These are phyloP conservation scores for Cancer borealis DNA, from an alignment of 2,888 invertebrate species.

Conservation along the genomic window DNA sequence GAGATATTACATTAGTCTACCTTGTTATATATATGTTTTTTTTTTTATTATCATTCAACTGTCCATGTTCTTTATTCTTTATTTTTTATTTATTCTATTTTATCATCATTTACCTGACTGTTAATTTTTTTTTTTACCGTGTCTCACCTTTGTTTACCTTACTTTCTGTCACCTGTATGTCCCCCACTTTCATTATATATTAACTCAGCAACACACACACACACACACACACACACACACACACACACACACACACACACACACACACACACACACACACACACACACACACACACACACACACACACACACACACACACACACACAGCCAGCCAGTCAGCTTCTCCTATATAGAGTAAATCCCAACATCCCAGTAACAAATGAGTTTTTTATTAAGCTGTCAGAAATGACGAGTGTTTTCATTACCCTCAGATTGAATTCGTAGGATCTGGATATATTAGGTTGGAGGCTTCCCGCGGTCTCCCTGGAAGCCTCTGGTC, in stretches of 20 bases:
- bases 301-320: background rate
- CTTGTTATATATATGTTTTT: too few species aligned
- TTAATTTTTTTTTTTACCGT: too few species aligned
- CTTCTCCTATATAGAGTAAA: conserved; percentile 47
- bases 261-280: background rate
- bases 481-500: conserved; percentile 31
- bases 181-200: too few species aligned
- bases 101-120: too few species aligned
- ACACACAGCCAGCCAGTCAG: background rate
- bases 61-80: too few species aligned
- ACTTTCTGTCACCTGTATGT: too few species aligned
- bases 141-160: too few species aligned
- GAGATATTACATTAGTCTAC: too few species aligned
- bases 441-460: conserved; percentile 65
- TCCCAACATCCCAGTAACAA: conserved; percentile 65
- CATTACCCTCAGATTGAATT: conserved; percentile 70
- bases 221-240: background rate
- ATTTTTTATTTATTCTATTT: too few species aligned
- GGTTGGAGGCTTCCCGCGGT: conserved; percentile 25
- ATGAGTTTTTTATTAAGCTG: conserved; percentile 73
- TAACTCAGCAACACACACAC: too few species aligned
- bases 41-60: too few species aligned
- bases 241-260: background rate
- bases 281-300: background rate
- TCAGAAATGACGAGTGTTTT: conserved; percentile 71